Percentiles rank a stretch among this genome's conserved stretches.
phyloP scores from a whole-genome alignment of 1,140 invertebrate species.

The Triops longicaudatus region DNA sequence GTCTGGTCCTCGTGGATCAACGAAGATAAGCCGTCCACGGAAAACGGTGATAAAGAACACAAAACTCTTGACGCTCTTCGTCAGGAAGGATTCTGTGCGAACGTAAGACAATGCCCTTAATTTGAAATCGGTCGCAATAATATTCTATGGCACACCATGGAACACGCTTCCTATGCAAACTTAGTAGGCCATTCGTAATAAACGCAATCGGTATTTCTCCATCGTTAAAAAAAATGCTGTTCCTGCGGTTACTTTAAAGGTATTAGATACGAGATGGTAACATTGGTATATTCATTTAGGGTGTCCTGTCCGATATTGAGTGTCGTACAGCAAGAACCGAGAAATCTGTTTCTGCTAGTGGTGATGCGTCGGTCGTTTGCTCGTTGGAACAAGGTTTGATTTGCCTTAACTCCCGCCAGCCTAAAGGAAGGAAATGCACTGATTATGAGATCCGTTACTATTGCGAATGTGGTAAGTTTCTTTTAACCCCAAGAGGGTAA shows the following conservation, averaged over 20 bases:
- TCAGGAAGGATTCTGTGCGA: conserved; percentile 32
- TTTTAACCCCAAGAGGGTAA: background rate
- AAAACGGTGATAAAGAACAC: conserved; percentile 35
- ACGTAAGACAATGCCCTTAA: conserved; percentile 27
- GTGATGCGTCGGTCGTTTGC: conserved; percentile 37
- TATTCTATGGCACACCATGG: too few relatives aligned
- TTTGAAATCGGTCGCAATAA: background rate
- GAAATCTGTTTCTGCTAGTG: conserved; percentile 19
- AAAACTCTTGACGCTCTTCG: conserved; percentile 30
- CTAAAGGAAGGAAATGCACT: conserved; percentile 33
- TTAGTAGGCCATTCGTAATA: background rate
- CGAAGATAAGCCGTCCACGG: conserved; percentile 33
- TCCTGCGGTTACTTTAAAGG: background rate
- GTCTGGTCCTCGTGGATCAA: conserved; percentile 41
- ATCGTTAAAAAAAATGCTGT: too few relatives aligned
- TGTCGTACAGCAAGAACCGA: conserved; percentile 33
- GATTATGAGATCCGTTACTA: conserved; percentile 39
- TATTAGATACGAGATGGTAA: background rate
- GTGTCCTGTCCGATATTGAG: conserved; percentile 34
- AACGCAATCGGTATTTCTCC: background rate
- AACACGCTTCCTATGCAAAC: too few relatives aligned
- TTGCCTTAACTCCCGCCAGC: conserved; percentile 38
- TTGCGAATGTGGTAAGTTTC: conserved; percentile 35
- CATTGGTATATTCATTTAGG: conserved; percentile 28
- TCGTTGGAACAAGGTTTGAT: conserved; percentile 38